A percentile compares a stretch with the other conserved stretches of the same genome.
phyloP scores from a whole-genome alignment of 2,113 vertebrate species.

The Mirounga angustirostris region DNA sequence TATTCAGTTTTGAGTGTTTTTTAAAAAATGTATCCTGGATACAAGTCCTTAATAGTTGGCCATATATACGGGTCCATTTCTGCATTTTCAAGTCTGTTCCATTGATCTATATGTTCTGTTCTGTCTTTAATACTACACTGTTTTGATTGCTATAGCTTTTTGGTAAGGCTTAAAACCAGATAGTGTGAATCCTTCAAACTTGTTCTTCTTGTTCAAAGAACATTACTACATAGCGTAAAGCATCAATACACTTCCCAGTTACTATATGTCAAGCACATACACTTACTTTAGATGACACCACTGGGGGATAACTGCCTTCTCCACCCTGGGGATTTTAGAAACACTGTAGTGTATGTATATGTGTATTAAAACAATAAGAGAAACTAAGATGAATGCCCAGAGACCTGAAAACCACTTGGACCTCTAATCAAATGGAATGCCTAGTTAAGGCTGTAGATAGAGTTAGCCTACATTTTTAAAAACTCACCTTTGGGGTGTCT shows the following conservation, averaged over 20 bases:
- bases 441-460: neutral
- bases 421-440: neutral
- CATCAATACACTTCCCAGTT: neutral
- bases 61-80: neutral
- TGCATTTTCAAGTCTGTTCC: neutral
- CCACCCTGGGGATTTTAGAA: neutral
- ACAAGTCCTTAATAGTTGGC: neutral
- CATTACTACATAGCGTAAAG: neutral
- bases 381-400: neutral
- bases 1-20: conserved; percentile 34
- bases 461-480: neutral
- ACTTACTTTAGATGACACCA: neutral
- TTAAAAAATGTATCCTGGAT: neutral
- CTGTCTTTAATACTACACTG: neutral
- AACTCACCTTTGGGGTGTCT: neutral
- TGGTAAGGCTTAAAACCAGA: neutral
- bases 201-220: neutral
- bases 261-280: neutral
- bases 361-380: neutral
- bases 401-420: neutral
- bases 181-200: neutral
- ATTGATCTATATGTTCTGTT: neutral
- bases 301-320: neutral
- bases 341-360: neutral
- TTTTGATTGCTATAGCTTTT: conserved; percentile 16